Evolutionary conservation across 2,888 invertebrate species (phyloP).

Genomic region (Fragum sueziense): DNA sequence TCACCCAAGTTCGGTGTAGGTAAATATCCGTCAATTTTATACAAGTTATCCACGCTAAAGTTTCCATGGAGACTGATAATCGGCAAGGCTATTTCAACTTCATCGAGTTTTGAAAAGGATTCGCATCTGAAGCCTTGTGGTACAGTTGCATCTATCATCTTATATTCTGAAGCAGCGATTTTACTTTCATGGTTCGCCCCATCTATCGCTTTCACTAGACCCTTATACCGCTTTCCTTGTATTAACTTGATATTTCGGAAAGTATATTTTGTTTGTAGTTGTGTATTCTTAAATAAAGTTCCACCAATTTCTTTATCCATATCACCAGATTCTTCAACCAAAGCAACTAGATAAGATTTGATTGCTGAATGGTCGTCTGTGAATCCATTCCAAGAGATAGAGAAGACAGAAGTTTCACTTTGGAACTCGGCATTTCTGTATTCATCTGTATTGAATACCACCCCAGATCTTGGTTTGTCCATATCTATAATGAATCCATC

Average conservation of each 20-base stretch:
- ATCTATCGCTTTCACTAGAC: constrained; percentile 57
- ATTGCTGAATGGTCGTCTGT: constrained; percentile 54
- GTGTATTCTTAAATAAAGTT: constrained; percentile 1
- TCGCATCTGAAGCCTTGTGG: constrained; percentile 47
- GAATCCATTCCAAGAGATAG: constrained; percentile 56
- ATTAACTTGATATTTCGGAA: constrained; percentile 37
- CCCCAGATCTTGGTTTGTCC: constrained; percentile 45
- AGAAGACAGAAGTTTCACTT: constrained; percentile 16
- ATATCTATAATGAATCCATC: constrained; percentile 58
- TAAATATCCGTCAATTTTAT: constrained; percentile 15
- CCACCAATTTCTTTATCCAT: not conserved
- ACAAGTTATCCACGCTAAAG: constrained; percentile 12
- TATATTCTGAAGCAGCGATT: constrained; percentile 25
- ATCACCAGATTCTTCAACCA: constrained; percentile 12
- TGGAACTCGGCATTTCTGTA: constrained; percentile 28
- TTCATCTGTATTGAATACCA: constrained; percentile 52
- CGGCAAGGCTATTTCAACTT: not conserved
- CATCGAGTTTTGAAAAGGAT: constrained; percentile 1
- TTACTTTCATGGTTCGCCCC: constrained; percentile 49
- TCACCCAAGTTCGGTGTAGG: not conserved
- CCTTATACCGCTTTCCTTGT: constrained; percentile 45
- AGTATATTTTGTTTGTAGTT: constrained; percentile 14
- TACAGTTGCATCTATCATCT: constrained; percentile 51
- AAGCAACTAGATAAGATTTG: constrained; percentile 39
- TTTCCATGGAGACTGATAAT: not conserved